Evolutionary conservation across 2,888 invertebrate genomes (phyloP), one percentile per base, ranked within the genome.

Genomic region (Elgonia sp.): DNA sequence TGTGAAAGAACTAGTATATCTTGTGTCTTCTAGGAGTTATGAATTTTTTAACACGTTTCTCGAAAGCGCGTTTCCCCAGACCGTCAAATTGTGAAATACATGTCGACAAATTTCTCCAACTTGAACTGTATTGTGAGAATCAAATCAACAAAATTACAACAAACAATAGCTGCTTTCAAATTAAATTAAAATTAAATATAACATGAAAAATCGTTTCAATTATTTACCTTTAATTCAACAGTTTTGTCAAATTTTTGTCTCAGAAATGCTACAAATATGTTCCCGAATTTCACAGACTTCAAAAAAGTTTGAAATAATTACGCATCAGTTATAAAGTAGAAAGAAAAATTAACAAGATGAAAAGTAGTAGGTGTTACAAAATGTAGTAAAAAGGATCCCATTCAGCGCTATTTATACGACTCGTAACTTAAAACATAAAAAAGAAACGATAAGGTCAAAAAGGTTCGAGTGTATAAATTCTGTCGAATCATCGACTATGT

Each of bases 401-500:
- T 29, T 29, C 29, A 29, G 29, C 29, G 29, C 29, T 29, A 29
- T 29, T 29, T 29, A 29, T 29, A 29, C 3, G 29, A 29, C 29
- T 29, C 29, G 29, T 29, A 29, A 29, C 29, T 29, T 29, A 29
- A 29, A 29, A 29, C 29, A 29, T 29, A 29, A 29, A 29, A 29
- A 29, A 29, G 29, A 29, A 29, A 29, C 29, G 29, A 29, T 29
- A 29, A 29, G 29, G 29, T 29, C 29, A 29, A 29, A 29, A 29
- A 29, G 29, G 1, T 29, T 29, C 29, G 29, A 29, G 29, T 29
- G 29, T 29, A 29, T 29, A 29, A 29, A 29, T 29, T 29, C 29
- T 29, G 29, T 65, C 53, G 63, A 76, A 76, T 76, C 76, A 76
- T 76, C 76, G 63, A 39, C 63, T 76, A 39, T 76, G 76, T 63